These are phyloP conservation scores for Mesembrinibis cayennensis DNA, from an alignment of 2,113 vertebrate genomes.

Conservation along the genomic window DNA sequence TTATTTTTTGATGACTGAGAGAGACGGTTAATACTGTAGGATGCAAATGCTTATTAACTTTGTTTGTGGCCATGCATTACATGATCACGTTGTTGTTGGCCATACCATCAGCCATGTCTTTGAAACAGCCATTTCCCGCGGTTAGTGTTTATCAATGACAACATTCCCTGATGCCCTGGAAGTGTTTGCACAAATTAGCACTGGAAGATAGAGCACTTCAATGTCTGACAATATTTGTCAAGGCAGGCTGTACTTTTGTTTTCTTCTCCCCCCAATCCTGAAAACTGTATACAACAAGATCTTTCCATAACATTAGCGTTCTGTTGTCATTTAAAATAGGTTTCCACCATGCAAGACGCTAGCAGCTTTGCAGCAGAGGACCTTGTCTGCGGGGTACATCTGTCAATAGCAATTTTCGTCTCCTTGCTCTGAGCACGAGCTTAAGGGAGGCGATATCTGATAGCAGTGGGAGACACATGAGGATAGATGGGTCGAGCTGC, in stretches of 20 bases:
- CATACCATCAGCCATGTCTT: neutral
- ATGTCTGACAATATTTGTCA: neutral
- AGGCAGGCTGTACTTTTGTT: neutral
- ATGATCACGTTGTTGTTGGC: neutral
- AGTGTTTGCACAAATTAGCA: neutral
- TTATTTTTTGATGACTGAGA: neutral
- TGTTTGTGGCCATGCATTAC: neutral
- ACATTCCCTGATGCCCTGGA: neutral
- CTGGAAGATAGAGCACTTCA: neutral
- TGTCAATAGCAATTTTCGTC: slow-evolving; percentile 31
- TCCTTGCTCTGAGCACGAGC: neutral
- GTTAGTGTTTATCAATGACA: neutral
- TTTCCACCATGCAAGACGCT: neutral
- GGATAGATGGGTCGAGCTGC: neutral
- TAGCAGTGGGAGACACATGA: neutral
- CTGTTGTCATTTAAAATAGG: neutral
- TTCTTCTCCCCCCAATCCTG: neutral
- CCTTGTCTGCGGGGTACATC: neutral
- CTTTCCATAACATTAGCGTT: neutral
- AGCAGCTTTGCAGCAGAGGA: slow-evolving; percentile 47
- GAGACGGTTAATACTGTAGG: neutral
- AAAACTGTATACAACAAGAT: neutral
- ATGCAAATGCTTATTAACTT: neutral
- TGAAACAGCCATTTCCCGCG: neutral
- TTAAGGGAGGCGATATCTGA: neutral